Conservation (phyloP, 2,113 vertebrate species). For the Lophura nycthemera region DNA sequence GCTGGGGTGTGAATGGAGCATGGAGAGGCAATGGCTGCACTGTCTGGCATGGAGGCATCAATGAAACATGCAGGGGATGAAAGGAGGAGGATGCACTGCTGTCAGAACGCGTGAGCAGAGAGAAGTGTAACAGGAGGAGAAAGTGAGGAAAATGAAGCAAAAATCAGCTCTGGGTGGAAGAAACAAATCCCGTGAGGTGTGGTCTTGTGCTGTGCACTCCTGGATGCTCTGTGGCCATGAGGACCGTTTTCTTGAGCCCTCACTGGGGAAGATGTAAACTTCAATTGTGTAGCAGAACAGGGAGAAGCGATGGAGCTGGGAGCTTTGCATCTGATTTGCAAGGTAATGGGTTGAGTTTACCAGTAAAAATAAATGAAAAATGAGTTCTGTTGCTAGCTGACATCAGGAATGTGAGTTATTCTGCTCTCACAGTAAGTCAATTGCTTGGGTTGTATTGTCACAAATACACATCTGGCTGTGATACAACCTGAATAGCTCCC, state of each 20-base stretch:
- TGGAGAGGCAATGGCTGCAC: not conserved
- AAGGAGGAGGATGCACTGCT: accelerated
- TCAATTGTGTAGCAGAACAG: not conserved
- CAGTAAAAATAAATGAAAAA: not conserved
- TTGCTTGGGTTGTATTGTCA: not conserved
- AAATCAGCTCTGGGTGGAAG: accelerated
- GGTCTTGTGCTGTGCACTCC: not conserved
- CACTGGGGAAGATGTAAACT: not conserved
- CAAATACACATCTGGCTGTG: not conserved
- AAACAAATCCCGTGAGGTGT: not conserved
- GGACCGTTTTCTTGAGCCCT: accelerated
- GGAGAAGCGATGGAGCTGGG: not conserved
- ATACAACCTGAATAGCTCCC: not conserved
- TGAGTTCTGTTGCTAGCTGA: not conserved
- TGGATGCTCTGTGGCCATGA: accelerated
- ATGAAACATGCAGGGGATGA: not conserved
- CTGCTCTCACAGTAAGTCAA: not conserved
- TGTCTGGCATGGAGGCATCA: accelerated
- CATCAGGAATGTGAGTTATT: not conserved
- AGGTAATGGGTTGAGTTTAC: not conserved
- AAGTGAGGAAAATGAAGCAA: not conserved
- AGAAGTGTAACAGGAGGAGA: not conserved
- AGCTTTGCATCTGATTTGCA: not conserved
- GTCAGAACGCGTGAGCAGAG: accelerated
- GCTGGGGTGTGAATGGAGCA: not conserved